phyloP scores from a whole-genome alignment of 2,113 vertebrate genomes.

The Cyprinodon variegatus region DNA sequence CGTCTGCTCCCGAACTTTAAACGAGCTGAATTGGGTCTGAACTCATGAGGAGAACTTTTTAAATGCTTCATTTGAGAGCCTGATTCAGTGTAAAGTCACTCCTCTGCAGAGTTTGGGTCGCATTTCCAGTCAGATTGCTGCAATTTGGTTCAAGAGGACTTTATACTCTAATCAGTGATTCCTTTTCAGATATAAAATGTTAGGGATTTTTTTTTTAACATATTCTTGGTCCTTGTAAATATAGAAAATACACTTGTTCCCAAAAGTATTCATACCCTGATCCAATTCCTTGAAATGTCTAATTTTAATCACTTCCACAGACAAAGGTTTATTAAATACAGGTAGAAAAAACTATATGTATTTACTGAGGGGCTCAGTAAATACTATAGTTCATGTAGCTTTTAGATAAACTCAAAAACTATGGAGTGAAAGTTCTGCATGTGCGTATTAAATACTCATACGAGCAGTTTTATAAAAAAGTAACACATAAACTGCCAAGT shows the following conservation, averaged over 20 bases:
- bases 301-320: too few species aligned
- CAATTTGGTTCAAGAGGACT: background rate
- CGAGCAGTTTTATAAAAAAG: too few species aligned
- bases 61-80: conserved; percentile 22
- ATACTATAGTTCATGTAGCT: too few species aligned
- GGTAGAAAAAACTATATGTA: background rate
- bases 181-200: background rate
- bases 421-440: too few species aligned
- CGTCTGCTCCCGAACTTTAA: conserved; percentile 30
- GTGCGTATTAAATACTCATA: too few species aligned
- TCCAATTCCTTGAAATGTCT: too few species aligned
- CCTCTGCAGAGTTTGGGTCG: conserved; percentile 5
- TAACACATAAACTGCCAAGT: too few species aligned
- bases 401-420: too few species aligned
- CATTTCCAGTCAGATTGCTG: conserved; percentile 1
- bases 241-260: background rate
- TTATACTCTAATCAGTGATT: background rate
- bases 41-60: conserved; percentile 27
- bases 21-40: conserved; percentile 42
- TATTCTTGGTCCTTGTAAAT: background rate
- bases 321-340: too few species aligned
- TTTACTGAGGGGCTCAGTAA: too few species aligned
- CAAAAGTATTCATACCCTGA: too few species aligned
- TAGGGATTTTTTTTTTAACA: background rate
- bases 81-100: background rate